Evolutionary conservation across 1,140 invertebrate genomes (phyloP).

Genomic region (Tribolium castaneum): DNA sequence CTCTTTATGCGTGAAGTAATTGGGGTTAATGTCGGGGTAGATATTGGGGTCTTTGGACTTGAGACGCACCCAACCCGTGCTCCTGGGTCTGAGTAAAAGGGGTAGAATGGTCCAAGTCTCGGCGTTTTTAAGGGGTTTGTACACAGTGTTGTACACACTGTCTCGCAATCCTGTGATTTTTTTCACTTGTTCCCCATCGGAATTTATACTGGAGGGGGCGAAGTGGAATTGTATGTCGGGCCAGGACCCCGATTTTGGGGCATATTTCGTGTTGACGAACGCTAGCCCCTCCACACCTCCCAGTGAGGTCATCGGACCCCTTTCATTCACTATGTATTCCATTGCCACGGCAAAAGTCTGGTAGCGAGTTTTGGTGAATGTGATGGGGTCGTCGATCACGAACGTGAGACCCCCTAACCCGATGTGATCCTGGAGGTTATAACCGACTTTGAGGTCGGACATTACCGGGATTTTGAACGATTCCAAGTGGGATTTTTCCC

Average conservation of each 20-base stretch:
- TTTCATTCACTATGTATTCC: slow-evolving; percentile 83
- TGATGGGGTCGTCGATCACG: slow-evolving; percentile 81
- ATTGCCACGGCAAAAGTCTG: slow-evolving; percentile 81
- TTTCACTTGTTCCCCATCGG: slow-evolving; percentile 64
- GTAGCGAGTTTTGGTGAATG: slow-evolving; percentile 80
- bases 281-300: slow-evolving; percentile 85
- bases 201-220: slow-evolving; percentile 83
- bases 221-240: slow-evolving; percentile 91
- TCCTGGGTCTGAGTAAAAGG: slow-evolving; percentile 82
- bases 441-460: slow-evolving; percentile 80
- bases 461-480: slow-evolving; percentile 81
- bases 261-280: slow-evolving; percentile 87
- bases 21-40: slow-evolving; percentile 90
- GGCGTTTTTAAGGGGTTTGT: slow-evolving; percentile 79
- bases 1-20: slow-evolving; percentile 86
- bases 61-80: slow-evolving; percentile 83
- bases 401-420: slow-evolving; percentile 86
- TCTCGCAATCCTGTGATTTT: slow-evolving; percentile 82
- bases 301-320: slow-evolving; percentile 81
- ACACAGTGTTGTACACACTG: slow-evolving; percentile 85
- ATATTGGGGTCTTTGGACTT: slow-evolving; percentile 82
- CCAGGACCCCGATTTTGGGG: slow-evolving; percentile 77
- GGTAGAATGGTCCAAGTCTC: slow-evolving; percentile 90
- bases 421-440: slow-evolving; percentile 88
- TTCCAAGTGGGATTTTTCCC: slow-evolving; percentile 81